Percentiles rank a stretch among this genome's conserved stretches.
phyloP scores from a whole-genome alignment of 2,888 invertebrate species.

The Dromius quadrimaculatus region DNA sequence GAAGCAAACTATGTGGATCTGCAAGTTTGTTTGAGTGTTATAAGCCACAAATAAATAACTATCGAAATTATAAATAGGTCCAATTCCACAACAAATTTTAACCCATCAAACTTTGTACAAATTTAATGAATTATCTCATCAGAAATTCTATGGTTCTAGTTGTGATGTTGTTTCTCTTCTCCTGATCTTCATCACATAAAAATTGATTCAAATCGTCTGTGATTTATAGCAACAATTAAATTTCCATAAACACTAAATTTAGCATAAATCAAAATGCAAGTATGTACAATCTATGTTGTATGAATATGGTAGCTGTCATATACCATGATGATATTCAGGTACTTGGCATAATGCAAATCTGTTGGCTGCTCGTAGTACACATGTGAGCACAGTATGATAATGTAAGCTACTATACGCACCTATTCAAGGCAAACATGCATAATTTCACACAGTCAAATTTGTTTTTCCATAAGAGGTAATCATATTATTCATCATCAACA shows the following conservation, averaged over 20 bases:
- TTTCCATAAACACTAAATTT: slow-evolving; percentile 33
- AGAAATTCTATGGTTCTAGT: too few species aligned
- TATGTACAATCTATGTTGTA: slow-evolving; percentile 25
- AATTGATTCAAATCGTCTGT: slow-evolving; percentile 9
- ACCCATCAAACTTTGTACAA: too few species aligned
- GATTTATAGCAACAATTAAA: slow-evolving; percentile 32
- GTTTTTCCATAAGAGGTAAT: too few species aligned
- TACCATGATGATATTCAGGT: slow-evolving; percentile 35
- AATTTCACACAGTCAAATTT: slow-evolving; percentile 7
- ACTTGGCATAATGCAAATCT: slow-evolving; percentile 36
- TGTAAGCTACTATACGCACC: slow-evolving; percentile 8
- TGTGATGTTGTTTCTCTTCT: too few species aligned
- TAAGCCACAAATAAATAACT: slow-evolving; percentile 5
- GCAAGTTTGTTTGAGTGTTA: slow-evolving; percentile 22
- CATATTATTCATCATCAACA: too few species aligned
- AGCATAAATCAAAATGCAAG: slow-evolving; percentile 31
- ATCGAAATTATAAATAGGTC: slow-evolving; percentile 22
- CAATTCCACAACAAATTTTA: slow-evolving; percentile 5
- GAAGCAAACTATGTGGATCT: slow-evolving; percentile 13
- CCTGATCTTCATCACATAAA: too few species aligned
- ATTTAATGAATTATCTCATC: too few species aligned
- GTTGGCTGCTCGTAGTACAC: slow-evolving; percentile 11
- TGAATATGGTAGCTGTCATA: slow-evolving; percentile 20
- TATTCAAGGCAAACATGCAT: slow-evolving; percentile 31
- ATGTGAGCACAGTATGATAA: slow-evolving; percentile 33